A percentile compares a stretch with the other conserved stretches of the same genome.
Conservation (phyloP, 2,797 vertebrate genomes). For the Sebastes iracundus region DNA sequence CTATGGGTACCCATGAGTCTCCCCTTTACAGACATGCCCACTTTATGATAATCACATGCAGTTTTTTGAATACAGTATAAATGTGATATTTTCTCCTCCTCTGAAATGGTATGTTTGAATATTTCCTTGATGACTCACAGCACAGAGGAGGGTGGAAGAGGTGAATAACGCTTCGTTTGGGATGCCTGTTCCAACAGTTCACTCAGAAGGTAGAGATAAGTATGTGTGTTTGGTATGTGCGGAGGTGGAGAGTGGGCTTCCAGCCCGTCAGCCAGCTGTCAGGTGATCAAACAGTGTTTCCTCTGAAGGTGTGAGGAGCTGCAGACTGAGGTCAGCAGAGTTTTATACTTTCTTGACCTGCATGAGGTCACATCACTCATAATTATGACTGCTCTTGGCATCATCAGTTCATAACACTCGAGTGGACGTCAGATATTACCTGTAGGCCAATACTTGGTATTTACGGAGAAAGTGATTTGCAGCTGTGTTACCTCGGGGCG, state of each 20-base stretch:
- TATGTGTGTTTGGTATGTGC: slow-evolving; percentile 29
- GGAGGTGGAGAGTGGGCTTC: slow-evolving; percentile 25
- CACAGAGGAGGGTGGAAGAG: background rate
- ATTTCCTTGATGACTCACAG: no score
- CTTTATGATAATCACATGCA: no score
- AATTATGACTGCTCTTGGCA: background rate
- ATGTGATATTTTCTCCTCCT: no score
- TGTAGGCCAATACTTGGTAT: background rate
- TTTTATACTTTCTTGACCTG: background rate
- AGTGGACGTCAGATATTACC: background rate
- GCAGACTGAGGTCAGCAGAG: slow-evolving; percentile 12
- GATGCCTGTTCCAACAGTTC: slow-evolving; percentile 30
- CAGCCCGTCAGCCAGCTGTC: slow-evolving; percentile 41
- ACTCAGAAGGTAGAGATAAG: background rate
- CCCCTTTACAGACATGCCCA: no score
- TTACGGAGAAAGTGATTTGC: background rate
- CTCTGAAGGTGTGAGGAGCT: slow-evolving; percentile 29
- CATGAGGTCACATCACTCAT: background rate
- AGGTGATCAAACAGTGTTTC: slow-evolving; percentile 47
- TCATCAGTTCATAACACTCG: background rate
- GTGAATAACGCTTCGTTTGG: background rate
- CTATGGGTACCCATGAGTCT: no score
- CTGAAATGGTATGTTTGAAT: no score
- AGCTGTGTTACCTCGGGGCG: background rate
- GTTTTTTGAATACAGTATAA: no score